Conservation (phyloP, 2,888 invertebrate species). For the Athalia circularis region DNA sequence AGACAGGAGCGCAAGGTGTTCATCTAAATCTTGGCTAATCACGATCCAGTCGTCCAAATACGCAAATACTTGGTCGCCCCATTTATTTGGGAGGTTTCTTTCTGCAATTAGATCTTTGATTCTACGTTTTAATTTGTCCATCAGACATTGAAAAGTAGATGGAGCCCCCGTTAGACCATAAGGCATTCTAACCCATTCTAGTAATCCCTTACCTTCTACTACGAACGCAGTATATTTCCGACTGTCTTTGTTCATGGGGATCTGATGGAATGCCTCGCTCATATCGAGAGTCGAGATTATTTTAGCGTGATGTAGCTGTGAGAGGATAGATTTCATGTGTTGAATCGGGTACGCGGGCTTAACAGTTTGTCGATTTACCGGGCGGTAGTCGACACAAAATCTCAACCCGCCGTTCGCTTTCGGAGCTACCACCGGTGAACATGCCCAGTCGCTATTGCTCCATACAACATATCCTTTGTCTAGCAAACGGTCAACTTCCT, state of each 20-base stretch:
- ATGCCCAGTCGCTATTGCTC: conserved; percentile 51
- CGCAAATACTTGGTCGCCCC: conserved; percentile 40
- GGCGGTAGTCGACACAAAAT: conserved; percentile 48
- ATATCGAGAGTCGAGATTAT: conserved; percentile 49
- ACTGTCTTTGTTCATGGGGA: conserved; percentile 47
- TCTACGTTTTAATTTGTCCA: conserved; percentile 45
- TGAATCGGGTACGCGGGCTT: conserved; percentile 52
- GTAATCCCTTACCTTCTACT: conserved; percentile 49
- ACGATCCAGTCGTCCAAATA: conserved; percentile 52
- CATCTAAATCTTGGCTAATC: conserved; percentile 46
- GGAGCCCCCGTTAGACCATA: conserved; percentile 49
- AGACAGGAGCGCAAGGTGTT: conserved; percentile 41
- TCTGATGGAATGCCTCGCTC: conserved; percentile 52
- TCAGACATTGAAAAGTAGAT: conserved; percentile 20
- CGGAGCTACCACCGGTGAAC: conserved; percentile 44
- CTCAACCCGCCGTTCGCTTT: conserved; percentile 47
- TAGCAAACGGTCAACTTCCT: conserved; percentile 40
- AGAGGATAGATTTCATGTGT: conserved; percentile 46
- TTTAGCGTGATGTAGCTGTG: conserved; percentile 45
- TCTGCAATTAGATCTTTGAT: conserved; percentile 26
- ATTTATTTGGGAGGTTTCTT: background rate
- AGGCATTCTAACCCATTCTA: conserved; percentile 51
- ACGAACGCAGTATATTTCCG: conserved; percentile 51
- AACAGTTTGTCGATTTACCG: conserved; percentile 45
- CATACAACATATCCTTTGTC: conserved; percentile 45